Base-by-base conservation (phyloP, 2,797 vertebrate species). In the Coranthus polyacanthus region DNA sequence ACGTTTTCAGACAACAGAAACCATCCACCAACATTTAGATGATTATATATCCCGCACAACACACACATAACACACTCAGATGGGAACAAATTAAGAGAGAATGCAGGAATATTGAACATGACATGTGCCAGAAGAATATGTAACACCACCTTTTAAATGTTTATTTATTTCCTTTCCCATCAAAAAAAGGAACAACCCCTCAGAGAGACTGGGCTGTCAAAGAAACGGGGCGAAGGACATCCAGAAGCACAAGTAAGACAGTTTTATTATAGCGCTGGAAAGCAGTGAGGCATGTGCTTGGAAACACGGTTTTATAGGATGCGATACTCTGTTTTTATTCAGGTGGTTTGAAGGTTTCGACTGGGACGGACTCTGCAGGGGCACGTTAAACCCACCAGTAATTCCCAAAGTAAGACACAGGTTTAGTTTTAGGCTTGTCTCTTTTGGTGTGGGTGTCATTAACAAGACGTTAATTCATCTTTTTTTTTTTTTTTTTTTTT, bases 291-390 rank as follows among this genome's bases (percentile, higher is more conserved):
- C 16, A 3, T 49, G 12, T 43, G 20, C 47, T 63, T 49, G 13
- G 29, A 68, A 68, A 55, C 52, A 15, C 15, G 49, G 4, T 61
- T 37, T 78, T 32, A 67, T 18, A 60, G 38, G 44, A 8, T 78
- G 18, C 72, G 39, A 70, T 72, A 16, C 37, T 75, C 20, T 74
- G 17, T 70, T 77, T 76, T 64, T 68, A 57, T 72, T 65, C 71
- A 94, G 94, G 67, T 95, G 94, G 94, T 95, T 94, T 82, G 91
- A 94, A 80, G 92, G 90, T 68, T 94, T 95, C 68, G 85, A 92
- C 83, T 95, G 94, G 94, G 90, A 93, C 0, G 88, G 86, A 29
- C 84, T 95, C 20, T 79, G 79, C 61, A 89, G 86, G 65, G 81
- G 89, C 65, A 89, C 90, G 13, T 59, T 93, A 46, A 81, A 47